Evolutionary conservation across 2,888 invertebrate genomes (phyloP), one percentile per base, ranked within the genome.

Genomic region (Dynastes grantii): DNA sequence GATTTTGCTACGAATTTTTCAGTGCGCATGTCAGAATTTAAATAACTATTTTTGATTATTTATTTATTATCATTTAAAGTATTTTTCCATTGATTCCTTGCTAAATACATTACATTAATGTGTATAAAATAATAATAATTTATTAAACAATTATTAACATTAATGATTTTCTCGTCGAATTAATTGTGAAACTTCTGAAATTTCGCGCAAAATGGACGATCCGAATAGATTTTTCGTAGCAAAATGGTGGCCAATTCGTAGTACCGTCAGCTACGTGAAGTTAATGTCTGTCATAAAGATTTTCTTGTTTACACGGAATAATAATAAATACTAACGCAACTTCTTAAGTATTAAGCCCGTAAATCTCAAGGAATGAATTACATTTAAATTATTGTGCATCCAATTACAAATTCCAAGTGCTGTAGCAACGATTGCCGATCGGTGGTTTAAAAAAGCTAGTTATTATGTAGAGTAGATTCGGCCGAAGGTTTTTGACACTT

Each of bases 171-270:
- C 11, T 0, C 11, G 11, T 5, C 2, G 2, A 22, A 58, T 58
- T 58, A 58, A 22, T 58, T 22, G n/a, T 8, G n/a, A 58, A 71
- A 53, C 70, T 8, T 32, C 73, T 58, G 73, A 11, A 55, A 27
- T 40, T 40, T 32, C 8, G 49, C 6, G 11, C 55, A 58, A 40
- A 55, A 22, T 40, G 58, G 27, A 32, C 64, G 76, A 22, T 11
- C 45, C 40, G 40, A 55, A 76, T 76, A 40, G 65, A 64, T 49
- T 76, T 73, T 73, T 73, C 73, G 73, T 73, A 73, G 73, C 73
- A 76, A 76, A 40, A 67, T 76, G 55, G 63, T 76, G 76, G 76
- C 29, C 51, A 55, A 58, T 16, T 76, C 76, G 76, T 67, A 76
- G 76, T 67, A 55, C 73, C 40, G 55, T 58, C 37, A 73, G 73